Base-by-base conservation (phyloP, 2,888 invertebrate species). In the Proisotoma minuta region DNA sequence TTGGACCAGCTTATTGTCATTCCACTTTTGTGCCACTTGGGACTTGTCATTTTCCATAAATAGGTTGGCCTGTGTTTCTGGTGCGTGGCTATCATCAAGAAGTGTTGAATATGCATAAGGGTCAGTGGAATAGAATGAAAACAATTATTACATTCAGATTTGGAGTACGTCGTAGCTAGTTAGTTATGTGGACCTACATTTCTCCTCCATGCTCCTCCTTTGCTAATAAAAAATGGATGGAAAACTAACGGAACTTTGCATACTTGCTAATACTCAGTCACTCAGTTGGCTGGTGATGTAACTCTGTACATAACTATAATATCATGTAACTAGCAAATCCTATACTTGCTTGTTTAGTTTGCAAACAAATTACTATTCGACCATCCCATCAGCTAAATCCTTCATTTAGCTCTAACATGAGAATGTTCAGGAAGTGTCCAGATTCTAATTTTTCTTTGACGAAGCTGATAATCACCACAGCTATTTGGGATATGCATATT, bases 251-350 rank as follows among this genome's bases (percentile, higher is more conserved):
- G 43, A 20, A 43, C 43, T 43, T 43, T 5, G 43, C 5, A 43
- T n/a, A n/a, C n/a, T 43, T n/a, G 43, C 43, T 12, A 34, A 34
- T 34, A 34, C 34, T 34, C 34, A 15, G 8, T 34, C 34, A 15
- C 15, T 34, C 5, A 43, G 10, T 43, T 43, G 5, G 18, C 15
- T 34, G 34, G 20, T 43, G 43, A 43, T 43, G 43, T n/a, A 43
- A 43, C 43, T n/a, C 15, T 43, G 43, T 43, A 43, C 15, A n/a
- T 43, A 34, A n/a, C n/a, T n/a, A n/a, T n/a, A n/a, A n/a, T n/a
- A n/a, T n/a, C n/a, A n/a, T n/a, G n/a, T 43, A 43, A 43, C 43
- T 20, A 43, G 43, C 15, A 43, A 43, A 43, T n/a, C 43, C 43
- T n/a, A n/a, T n/a, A n/a, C n/a, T n/a, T n/a, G n/a, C n/a, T n/a